A percentile compares a stretch with the other conserved stretches of the same genome.
phyloP scores from a whole-genome alignment of 2,113 vertebrate species.

The Aythya baeri region DNA sequence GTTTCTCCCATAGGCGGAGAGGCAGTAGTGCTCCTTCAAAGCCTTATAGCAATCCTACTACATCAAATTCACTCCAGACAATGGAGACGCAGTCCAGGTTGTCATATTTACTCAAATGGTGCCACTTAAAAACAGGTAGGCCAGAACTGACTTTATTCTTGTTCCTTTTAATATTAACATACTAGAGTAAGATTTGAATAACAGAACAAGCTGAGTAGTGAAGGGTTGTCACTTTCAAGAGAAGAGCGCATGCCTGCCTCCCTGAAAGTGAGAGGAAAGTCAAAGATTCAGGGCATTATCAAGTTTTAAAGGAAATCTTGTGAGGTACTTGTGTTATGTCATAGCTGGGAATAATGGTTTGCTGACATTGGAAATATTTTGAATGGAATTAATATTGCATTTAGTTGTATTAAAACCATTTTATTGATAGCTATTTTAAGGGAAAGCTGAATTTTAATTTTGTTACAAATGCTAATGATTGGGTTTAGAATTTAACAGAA shows the following conservation, averaged over 20 bases:
- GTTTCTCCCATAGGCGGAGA: neutral
- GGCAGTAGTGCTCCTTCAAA: neutral
- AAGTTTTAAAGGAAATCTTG: neutral
- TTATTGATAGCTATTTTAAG: constrained; percentile 1
- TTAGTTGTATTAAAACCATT: neutral
- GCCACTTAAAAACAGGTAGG: neutral
- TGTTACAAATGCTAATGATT: neutral
- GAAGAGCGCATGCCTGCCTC: neutral
- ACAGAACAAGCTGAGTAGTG: neutral
- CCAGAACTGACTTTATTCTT: neutral
- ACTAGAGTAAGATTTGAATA: neutral
- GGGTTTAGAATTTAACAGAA: neutral
- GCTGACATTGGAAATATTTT: constrained; percentile 2
- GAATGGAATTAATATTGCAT: neutral
- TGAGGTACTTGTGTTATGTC: neutral
- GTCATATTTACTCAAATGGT: neutral
- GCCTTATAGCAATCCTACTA: neutral
- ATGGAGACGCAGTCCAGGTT: neutral
- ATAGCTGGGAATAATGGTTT: neutral
- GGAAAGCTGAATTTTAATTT: neutral
- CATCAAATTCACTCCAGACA: neutral
- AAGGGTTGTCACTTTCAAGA: neutral
- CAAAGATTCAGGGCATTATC: neutral
- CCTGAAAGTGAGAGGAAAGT: neutral
- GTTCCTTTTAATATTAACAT: neutral